A percentile compares a stretch with the other conserved stretches of the same genome.
These are phyloP conservation scores for Nilaparvata lugens DNA, from an alignment of 1,140 invertebrate species.

Conservation along the genomic window DNA sequence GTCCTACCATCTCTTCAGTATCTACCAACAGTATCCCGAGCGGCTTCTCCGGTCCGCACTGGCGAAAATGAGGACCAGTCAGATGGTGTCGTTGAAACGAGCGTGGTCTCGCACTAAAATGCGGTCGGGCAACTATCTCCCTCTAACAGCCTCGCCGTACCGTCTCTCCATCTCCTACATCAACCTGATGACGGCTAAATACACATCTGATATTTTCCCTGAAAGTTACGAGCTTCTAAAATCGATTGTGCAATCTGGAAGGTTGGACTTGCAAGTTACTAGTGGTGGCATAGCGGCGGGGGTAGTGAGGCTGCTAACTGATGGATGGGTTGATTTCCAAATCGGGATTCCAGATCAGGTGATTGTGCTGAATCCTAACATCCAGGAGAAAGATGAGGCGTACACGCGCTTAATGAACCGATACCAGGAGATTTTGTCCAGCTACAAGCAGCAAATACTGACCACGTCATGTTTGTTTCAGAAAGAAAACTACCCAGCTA, in stretches of 20 bases:
- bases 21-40: conserved; percentile 62
- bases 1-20: conserved; percentile 55
- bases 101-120: conserved; percentile 28
- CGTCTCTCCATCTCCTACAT: conserved; percentile 34
- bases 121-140: conserved; percentile 24
- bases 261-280: background rate
- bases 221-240: conserved; percentile 7
- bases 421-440: background rate
- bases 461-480: background rate
- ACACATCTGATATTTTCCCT: conserved; percentile 7
- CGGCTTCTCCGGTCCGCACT: conserved; percentile 46
- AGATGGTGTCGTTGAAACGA: conserved; percentile 46
- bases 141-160: conserved; percentile 44
- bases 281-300: conserved; percentile 3
- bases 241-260: background rate
- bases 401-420: conserved; percentile 38
- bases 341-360: conserved; percentile 49
- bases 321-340: conserved; percentile 33
- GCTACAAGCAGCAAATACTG: background rate
- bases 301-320: background rate
- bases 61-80: conserved; percentile 43
- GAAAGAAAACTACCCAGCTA: background rate
- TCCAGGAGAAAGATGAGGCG: conserved; percentile 41
- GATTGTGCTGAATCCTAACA: conserved; percentile 45
- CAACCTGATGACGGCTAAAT: conserved; percentile 1